Evolutionary conservation across 2,113 vertebrate species (phyloP), one percentile per base, ranked within the genome.

Genomic region (Corvus moneduloides): DNA sequence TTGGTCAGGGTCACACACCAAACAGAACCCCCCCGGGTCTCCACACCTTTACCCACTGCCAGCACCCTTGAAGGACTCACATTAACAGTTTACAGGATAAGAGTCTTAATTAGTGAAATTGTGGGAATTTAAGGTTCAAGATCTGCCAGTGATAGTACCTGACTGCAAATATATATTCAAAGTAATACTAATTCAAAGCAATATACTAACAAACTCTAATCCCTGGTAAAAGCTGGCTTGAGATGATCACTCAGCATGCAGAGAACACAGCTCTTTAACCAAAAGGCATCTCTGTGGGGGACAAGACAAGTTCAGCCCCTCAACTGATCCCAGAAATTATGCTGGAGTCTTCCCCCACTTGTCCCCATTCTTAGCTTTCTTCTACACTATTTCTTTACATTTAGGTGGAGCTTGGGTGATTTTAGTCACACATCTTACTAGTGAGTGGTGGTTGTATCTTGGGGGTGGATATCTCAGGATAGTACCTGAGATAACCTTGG

Each of bases 201-300:
- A 4, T n/a, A 30, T 16, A 41, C 5, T n/a, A 48, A 21, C 7
- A 21, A n/a, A 23, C 13, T 37, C 58, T 54, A 46, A 18, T 24
- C 16, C 6, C 16, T 16, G 21, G 5, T 16, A 56, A 48, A 55
- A 41, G 11, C 9, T 49, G 21, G 3, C 30, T 41, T 0, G 2
- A 55, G 58, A 49, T 19, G 17, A 41, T 26, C 5, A 26, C 26
- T 56, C 41, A 49, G 20, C 24, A 41, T 14, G 11, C 41, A 71
- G 19, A 69, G 19, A 61, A 48, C 33, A 39, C 10, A 14, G 24
- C 21, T 55, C 13, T 62, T 62, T 41, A 48, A 9, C 13, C 16
- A 17, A 30, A 24, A 75, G 20, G 16, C 2, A 1, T 41, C 13
- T n/a, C n/a, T 49, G 0, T 6, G 30, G 16, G 27, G 5, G 2